These are phyloP conservation scores for Polyodon spathula DNA, from an alignment of 2,113 vertebrate species.

Conservation along the genomic window DNA sequence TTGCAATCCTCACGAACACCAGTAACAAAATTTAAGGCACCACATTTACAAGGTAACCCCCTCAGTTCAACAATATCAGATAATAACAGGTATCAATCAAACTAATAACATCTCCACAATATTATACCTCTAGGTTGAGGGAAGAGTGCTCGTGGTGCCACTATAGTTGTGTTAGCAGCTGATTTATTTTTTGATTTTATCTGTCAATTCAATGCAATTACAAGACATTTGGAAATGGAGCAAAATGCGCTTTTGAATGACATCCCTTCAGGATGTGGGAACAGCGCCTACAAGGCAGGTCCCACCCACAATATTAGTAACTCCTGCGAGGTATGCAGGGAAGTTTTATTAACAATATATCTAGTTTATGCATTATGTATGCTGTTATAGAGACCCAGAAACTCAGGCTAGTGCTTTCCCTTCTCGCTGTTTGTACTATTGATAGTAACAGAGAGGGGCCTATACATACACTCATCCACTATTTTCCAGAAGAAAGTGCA, in stretches of 20 bases:
- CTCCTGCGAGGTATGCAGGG: neutral
- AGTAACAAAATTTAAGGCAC: too few relatives aligned
- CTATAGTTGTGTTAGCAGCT: neutral
- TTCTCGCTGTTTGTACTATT: too few relatives aligned
- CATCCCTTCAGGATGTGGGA: neutral
- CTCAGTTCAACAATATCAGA: neutral
- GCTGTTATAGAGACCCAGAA: neutral
- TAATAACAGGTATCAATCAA: constrained; percentile 1
- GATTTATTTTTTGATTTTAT: constrained; percentile 1
- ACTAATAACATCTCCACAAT: neutral
- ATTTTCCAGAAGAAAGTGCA: too few relatives aligned
- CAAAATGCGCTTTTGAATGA: neutral
- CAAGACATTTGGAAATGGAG: neutral
- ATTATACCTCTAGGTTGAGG: neutral
- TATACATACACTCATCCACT: too few relatives aligned
- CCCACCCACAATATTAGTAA: neutral
- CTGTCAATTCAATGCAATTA: neutral
- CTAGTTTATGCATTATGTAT: neutral
- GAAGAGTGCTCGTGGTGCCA: neutral
- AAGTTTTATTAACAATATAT: neutral
- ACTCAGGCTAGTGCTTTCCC: too few relatives aligned
- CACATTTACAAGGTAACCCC: too few relatives aligned
- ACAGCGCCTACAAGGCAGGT: neutral
- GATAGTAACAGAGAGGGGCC: too few relatives aligned
- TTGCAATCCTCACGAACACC: too few relatives aligned